Percentiles rank a stretch among this genome's conserved stretches.
phyloP scores from a whole-genome alignment of 1,140 invertebrate genomes.

The Drosophila saltans region DNA sequence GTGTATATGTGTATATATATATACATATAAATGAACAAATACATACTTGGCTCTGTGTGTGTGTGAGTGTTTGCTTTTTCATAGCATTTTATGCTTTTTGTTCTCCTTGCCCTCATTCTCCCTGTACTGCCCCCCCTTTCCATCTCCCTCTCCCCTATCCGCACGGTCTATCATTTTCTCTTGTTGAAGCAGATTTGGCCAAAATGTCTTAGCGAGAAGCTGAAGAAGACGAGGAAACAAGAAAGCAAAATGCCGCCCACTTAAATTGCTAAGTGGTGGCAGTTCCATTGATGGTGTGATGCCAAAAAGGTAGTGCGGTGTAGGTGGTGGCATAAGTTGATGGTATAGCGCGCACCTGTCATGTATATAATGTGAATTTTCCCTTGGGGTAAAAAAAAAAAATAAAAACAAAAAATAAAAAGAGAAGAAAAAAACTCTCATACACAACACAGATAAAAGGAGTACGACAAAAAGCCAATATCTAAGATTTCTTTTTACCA shows the following conservation, averaged over 20 bases:
- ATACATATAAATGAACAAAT: not conserved
- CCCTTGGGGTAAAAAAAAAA: constrained; percentile 2
- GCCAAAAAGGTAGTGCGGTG: constrained; percentile 12
- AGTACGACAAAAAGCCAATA: constrained; percentile 32
- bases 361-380: constrained; percentile 40
- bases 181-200: constrained; percentile 78
- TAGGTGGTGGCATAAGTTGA: constrained; percentile 19
- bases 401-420: not conserved
- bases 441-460: constrained; percentile 14
- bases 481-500: not conserved
- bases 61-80: constrained; percentile 73
- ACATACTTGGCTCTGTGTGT: constrained; percentile 40
- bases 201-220: constrained; percentile 65
- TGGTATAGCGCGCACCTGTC: constrained; percentile 27
- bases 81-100: constrained; percentile 77
- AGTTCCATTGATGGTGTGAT: constrained; percentile 29
- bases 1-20: no score
- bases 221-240: constrained; percentile 18
- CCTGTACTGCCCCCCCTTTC: not conserved
- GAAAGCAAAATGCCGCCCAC: constrained; percentile 64
- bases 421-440: not conserved
- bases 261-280: constrained; percentile 77
- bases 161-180: constrained; percentile 27
- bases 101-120: constrained; percentile 42
- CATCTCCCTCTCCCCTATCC: not conserved